Conservation (phyloP, 2,113 vertebrate genomes). For the Natator depressus region DNA sequence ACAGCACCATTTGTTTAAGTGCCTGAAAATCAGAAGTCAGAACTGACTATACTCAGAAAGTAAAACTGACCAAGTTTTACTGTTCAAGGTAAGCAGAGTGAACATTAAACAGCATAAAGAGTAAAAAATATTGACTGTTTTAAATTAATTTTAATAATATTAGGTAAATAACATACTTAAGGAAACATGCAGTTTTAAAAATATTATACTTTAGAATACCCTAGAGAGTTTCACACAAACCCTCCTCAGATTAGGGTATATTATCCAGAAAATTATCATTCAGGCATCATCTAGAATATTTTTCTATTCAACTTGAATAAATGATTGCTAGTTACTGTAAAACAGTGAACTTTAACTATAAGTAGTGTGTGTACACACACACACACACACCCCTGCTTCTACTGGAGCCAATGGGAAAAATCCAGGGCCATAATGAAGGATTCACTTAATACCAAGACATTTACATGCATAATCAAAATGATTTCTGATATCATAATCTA, state of each 20-base stretch:
- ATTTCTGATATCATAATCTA: not conserved
- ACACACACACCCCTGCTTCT: not conserved
- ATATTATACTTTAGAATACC: rapidly evolving
- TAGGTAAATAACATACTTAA: not conserved
- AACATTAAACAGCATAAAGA: rapidly evolving
- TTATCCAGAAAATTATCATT: not conserved
- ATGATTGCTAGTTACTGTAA: rapidly evolving
- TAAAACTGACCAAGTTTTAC: not conserved
- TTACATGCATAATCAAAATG: not conserved
- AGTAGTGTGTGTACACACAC: not conserved
- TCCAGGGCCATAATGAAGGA: not conserved
- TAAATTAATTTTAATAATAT: not conserved
- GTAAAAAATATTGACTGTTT: not conserved
- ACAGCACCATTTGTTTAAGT: not conserved
- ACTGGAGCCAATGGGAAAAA: not conserved
- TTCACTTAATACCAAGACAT: not conserved
- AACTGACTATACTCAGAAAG: not conserved
- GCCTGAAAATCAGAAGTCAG: not conserved
- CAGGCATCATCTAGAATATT: not conserved
- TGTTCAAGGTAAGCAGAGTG: not conserved
- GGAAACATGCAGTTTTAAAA: rapidly evolving
- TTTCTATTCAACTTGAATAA: not conserved
- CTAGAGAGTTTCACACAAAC: rapidly evolving
- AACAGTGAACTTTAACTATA: rapidly evolving
- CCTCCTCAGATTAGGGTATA: rapidly evolving